Conservation (phyloP, 1,140 invertebrate genomes). For the Lasioglossum albipes region DNA sequence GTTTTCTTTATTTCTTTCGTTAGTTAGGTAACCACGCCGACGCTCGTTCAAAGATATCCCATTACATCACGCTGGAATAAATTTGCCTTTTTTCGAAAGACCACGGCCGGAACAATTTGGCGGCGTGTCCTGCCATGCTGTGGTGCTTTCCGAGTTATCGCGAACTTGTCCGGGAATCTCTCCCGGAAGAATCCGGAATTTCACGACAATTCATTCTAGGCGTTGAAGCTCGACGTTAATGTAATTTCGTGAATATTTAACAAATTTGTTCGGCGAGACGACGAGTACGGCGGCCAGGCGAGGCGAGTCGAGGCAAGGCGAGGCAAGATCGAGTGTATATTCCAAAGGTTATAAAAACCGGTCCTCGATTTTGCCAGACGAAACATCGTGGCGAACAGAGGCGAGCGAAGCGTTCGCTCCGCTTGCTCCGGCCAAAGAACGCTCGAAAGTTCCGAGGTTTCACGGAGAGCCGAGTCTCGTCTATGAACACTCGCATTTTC, state of each 20-base stretch:
- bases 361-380: constrained; percentile 44
- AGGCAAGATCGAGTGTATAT: constrained; percentile 22
- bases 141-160: neutral
- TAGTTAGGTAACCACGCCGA: neutral
- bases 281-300: neutral
- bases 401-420: constrained; percentile 50
- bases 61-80: neutral
- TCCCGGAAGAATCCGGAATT: too few relatives aligned
- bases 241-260: constrained; percentile 18
- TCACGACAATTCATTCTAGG: too few relatives aligned
- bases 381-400: constrained; percentile 39
- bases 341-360: constrained; percentile 49
- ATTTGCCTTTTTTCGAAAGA: neutral
- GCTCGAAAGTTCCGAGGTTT: constrained; percentile 34
- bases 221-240: neutral
- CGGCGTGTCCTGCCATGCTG: too few relatives aligned
- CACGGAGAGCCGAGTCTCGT: constrained; percentile 7
- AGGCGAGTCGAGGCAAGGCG: neutral
- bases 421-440: constrained; percentile 36
- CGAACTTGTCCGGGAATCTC: neutral
- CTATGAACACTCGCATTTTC: constrained; percentile 36
- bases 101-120: too few relatives aligned
- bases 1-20: neutral
- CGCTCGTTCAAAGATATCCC: neutral
- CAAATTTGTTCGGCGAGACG: constrained; percentile 11